Evolutionary conservation across 2,797 vertebrate species (phyloP).

Genomic region (Bovichtus diacanthus): DNA sequence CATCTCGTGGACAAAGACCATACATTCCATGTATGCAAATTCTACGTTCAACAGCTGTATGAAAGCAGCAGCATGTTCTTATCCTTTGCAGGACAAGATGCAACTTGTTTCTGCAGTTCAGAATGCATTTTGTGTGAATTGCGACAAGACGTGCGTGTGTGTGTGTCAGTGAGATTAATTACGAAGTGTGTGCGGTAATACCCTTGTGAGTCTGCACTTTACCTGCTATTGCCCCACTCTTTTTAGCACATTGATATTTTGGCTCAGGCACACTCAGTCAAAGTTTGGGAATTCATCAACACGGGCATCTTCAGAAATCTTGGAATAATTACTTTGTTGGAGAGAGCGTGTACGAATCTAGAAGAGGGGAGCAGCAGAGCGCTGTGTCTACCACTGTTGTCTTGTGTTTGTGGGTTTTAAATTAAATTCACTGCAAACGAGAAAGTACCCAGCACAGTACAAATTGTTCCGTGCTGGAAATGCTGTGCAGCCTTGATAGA

Average conservation of each 20-base stretch:
- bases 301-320: conserved; percentile 75
- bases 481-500: conserved; percentile 9
- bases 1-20: background rate
- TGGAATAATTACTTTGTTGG: conserved; percentile 75
- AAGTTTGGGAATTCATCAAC: conserved; percentile 62
- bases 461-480: conserved; percentile 29
- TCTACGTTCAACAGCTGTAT: conserved; percentile 37
- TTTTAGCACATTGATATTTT: conserved; percentile 28
- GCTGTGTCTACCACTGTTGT: background rate
- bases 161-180: background rate
- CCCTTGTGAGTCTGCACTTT: background rate
- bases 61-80: conserved; percentile 30
- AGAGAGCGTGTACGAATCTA: background rate
- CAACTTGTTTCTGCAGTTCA: conserved; percentile 20
- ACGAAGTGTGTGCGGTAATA: too few species aligned
- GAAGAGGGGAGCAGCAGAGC: conserved; percentile 14
- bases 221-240: conserved; percentile 1
- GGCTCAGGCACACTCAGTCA: conserved; percentile 21
- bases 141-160: background rate
- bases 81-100: conserved; percentile 6
- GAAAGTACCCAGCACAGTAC: conserved; percentile 16
- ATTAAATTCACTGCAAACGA: conserved; percentile 52
- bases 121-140: conserved; percentile 4
- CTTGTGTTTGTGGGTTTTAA: conserved; percentile 53
- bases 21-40: background rate